Percentiles rank a stretch among this genome's conserved stretches.
These are phyloP conservation scores for Archaeoteleia sp. DNA, from an alignment of 2,888 invertebrate species.

Conservation along the genomic window DNA sequence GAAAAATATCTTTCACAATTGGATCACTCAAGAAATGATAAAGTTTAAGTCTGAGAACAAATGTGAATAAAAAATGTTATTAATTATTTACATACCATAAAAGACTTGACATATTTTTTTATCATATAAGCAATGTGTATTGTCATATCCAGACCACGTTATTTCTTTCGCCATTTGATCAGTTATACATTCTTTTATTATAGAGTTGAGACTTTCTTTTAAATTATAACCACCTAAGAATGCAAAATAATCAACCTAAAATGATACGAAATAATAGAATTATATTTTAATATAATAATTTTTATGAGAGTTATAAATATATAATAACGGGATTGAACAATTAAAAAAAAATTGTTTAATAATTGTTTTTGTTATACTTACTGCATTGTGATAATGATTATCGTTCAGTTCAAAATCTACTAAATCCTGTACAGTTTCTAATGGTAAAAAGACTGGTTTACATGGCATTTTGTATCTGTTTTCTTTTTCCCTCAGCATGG, in stretches of 20 bases:
- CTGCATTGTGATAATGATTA: slow-evolving; percentile 1
- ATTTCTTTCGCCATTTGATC: neutral
- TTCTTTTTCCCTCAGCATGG: neutral
- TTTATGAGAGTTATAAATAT: neutral
- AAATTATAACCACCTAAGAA: neutral
- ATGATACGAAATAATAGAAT: neutral
- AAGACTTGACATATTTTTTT: neutral
- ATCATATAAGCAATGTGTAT: slow-evolving; percentile 1
- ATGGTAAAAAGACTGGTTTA: slow-evolving; percentile 1
- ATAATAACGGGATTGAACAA: no score
- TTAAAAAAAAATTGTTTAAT: no score
- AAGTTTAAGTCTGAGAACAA: neutral
- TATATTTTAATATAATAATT: neutral
- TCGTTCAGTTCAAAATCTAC: neutral
- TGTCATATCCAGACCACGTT: neutral
- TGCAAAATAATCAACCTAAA: neutral
- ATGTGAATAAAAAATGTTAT: neutral
- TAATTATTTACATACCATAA: slow-evolving; percentile 1
- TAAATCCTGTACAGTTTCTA: neutral
- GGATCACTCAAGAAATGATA: no score
- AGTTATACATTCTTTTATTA: slow-evolving; percentile 1
- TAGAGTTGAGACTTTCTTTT: neutral
- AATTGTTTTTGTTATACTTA: slow-evolving; percentile 1
- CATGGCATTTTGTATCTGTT: neutral
- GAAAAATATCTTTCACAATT: no score